Evolutionary conservation across 2,113 vertebrate genomes (phyloP).

Genomic region (Cisticola juncidis): DNA sequence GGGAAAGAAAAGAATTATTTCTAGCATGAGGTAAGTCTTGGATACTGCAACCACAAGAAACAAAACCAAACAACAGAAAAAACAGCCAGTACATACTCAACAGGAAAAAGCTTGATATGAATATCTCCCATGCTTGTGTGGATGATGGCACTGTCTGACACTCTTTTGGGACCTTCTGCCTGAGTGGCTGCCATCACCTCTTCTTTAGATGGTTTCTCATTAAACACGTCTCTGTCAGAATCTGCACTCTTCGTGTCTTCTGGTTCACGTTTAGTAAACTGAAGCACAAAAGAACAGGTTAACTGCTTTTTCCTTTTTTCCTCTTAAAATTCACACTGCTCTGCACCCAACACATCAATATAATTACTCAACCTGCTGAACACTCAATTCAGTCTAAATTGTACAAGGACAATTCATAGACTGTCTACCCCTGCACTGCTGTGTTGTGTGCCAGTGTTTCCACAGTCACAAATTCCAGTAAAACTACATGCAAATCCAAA

Average conservation of each 20-base stretch:
- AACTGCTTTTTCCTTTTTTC: not conserved
- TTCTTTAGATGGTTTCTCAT: conserved; percentile 98
- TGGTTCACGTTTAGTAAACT: conserved; percentile 96
- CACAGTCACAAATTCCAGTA: not conserved
- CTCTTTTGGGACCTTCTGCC: conserved; percentile 95
- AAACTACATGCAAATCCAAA: not conserved
- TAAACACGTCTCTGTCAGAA: conserved; percentile 97
- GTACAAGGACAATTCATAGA: not conserved
- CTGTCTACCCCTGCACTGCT: not conserved
- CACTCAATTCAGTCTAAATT: not conserved
- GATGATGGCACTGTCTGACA: conserved; percentile 96
- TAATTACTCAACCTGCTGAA: not conserved
- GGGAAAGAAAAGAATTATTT: not conserved
- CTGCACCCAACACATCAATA: not conserved
- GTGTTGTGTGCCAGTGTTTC: not conserved
- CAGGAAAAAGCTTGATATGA: conserved; percentile 96
- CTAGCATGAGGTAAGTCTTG: not conserved
- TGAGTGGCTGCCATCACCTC: conserved; percentile 99
- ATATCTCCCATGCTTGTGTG: conserved; percentile 99
- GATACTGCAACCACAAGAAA: not conserved
- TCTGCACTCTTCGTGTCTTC: conserved; percentile 97
- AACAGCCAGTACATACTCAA: conserved; percentile 83
- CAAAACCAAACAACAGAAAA: not conserved
- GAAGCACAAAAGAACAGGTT: not conserved
- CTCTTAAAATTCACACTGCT: not conserved